Evolutionary conservation across 2,888 invertebrate species (phyloP).

Genomic region (Cephus pulcher): DNA sequence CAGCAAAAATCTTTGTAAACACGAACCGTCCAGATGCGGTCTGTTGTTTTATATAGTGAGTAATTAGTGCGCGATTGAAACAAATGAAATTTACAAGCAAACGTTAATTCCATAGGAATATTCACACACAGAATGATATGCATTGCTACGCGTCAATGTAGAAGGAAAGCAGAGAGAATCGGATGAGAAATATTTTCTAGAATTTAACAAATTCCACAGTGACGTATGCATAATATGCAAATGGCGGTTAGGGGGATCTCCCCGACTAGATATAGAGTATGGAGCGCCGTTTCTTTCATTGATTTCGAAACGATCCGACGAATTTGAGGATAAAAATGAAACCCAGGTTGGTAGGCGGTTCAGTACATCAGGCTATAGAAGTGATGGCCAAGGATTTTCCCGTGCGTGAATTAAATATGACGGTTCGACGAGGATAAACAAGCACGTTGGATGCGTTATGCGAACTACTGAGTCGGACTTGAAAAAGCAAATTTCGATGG

Average conservation of each 20-base stretch:
- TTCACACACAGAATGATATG: background rate
- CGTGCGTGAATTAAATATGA: background rate
- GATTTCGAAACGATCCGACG: background rate
- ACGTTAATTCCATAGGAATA: background rate
- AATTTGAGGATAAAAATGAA: background rate
- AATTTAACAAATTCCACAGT: background rate
- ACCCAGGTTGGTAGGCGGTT: background rate
- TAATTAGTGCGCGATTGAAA: background rate
- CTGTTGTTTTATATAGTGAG: background rate
- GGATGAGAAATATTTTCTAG: background rate
- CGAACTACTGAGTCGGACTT: background rate
- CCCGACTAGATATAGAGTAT: background rate
- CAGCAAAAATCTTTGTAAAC: too few species aligned
- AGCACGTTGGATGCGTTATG: background rate
- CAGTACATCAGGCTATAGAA: background rate
- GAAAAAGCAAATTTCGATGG: background rate
- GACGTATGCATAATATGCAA: background rate
- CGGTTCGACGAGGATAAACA: background rate
- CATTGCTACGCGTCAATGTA: too few species aligned
- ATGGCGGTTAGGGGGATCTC: background rate
- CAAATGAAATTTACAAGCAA: background rate
- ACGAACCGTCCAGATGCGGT: background rate
- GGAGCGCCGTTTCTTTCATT: background rate
- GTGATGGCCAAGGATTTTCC: background rate
- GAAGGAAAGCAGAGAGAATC: background rate